These are phyloP conservation scores for Zele albiditarsus DNA, from an alignment of 2,888 invertebrate species.

Conservation along the genomic window DNA sequence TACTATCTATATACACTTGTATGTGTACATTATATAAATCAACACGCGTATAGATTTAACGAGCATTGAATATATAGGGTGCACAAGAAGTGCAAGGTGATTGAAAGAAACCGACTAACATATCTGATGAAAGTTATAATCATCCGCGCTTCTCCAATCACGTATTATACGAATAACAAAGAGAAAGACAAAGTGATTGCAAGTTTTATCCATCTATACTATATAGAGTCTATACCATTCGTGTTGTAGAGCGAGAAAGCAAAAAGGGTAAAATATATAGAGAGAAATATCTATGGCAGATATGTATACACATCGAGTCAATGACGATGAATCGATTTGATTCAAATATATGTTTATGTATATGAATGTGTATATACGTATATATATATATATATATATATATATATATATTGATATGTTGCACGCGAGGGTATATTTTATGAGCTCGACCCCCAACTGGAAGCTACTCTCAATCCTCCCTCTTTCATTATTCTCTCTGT, in stretches of 20 bases:
- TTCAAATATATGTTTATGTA: slow-evolving; percentile 47
- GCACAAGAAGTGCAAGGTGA: not conserved
- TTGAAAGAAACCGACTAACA: not conserved
- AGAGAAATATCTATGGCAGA: slow-evolving; percentile 3
- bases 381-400: not conserved
- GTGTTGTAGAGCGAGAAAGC: not conserved
- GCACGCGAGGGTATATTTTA: slow-evolving; percentile 33
- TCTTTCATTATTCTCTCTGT: not conserved
- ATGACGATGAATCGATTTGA: slow-evolving; percentile 57
- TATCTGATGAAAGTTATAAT: not conserved
- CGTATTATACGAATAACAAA: not conserved
- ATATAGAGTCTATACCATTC: not conserved
- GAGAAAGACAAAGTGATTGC: not conserved
- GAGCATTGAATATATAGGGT: not conserved
- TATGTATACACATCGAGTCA: slow-evolving; percentile 29
- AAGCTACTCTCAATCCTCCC: slow-evolving; percentile 9
- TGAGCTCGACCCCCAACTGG: slow-evolving; percentile 11
- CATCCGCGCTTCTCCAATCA: not conserved
- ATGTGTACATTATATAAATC: not conserved
- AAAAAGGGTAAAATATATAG: not conserved
- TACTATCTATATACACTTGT: too few relatives aligned
- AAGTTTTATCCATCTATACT: not conserved
- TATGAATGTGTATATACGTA: slow-evolving; percentile 20
- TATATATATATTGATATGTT: slow-evolving; percentile 2
- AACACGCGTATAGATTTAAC: not conserved